Percentiles rank a stretch among this genome's conserved stretches.
Conservation (phyloP, 2,797 vertebrate species). For the Tapera naevia region DNA sequence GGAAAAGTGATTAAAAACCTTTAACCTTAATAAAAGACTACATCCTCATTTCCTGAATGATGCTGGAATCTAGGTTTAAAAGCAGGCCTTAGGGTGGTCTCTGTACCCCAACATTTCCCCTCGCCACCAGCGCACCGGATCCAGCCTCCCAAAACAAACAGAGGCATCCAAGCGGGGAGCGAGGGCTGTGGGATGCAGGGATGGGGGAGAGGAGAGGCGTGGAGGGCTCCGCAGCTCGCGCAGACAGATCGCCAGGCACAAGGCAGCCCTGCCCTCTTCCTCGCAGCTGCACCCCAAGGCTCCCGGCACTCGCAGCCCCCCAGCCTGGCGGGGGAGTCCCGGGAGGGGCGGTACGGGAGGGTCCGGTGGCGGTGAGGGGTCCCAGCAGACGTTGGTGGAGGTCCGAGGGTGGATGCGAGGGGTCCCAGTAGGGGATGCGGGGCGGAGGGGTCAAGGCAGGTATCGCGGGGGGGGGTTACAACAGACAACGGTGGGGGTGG, state of each 20-base stretch:
- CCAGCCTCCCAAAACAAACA: fast-evolving
- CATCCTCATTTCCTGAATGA: neutral
- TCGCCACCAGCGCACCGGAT: fast-evolving
- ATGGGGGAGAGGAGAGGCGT: fast-evolving
- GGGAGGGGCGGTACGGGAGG: too few species aligned
- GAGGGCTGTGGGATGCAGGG: neutral
- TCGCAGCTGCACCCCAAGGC: neutral
- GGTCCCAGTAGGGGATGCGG: too few species aligned
- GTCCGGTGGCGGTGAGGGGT: too few species aligned
- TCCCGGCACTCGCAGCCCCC: neutral
- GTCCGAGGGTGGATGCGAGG: too few species aligned
- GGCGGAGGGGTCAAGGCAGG: too few species aligned
- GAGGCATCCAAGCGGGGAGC: fast-evolving
- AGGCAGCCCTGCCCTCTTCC: fast-evolving
- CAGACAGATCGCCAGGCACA: neutral
- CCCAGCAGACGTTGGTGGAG: too few species aligned
- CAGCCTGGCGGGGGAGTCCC: too few species aligned
- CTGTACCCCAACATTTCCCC: fast-evolving
- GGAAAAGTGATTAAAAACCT: conserved; percentile 58
- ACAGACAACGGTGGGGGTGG: too few species aligned
- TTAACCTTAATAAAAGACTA: conserved; percentile 22
- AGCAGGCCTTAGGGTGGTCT: fast-evolving
- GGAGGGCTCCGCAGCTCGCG: neutral
- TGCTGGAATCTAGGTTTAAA: neutral
- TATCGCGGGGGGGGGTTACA: too few species aligned